Evolutionary conservation across 2,888 invertebrate genomes (phyloP).

Genomic region (Sinohyriopsis cumingii): DNA sequence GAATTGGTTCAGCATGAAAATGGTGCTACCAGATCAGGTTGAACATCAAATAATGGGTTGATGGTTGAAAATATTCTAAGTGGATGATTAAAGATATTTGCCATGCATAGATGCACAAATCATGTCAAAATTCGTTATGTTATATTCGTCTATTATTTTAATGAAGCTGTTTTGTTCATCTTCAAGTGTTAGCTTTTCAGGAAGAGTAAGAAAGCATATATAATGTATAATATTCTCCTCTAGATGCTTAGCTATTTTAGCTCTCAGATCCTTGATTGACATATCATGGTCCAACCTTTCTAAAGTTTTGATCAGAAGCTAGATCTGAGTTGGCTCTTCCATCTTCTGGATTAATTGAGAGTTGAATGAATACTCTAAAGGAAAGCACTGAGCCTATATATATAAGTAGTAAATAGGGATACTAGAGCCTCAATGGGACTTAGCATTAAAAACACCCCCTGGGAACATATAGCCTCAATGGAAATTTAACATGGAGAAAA

Average conservation of each 20-base stretch:
- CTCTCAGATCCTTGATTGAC: background rate
- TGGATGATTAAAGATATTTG: background rate
- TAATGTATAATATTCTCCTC: background rate
- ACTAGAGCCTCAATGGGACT: too few species aligned
- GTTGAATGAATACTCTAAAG: too few species aligned
- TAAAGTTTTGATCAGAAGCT: too few species aligned
- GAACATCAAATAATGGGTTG: constrained; percentile 3
- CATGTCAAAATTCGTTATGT: background rate
- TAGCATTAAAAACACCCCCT: too few species aligned
- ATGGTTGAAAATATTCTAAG: constrained; percentile 6
- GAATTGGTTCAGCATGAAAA: too few species aligned
- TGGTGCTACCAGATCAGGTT: background rate
- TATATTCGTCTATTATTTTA: background rate
- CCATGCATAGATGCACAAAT: background rate
- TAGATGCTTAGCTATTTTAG: constrained; percentile 1
- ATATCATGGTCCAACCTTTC: background rate
- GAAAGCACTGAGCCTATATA: too few species aligned
- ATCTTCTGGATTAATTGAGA: too few species aligned
- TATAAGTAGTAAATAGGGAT: too few species aligned
- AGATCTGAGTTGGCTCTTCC: too few species aligned
- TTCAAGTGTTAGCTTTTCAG: background rate
- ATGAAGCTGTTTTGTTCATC: background rate
- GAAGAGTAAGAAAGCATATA: background rate
- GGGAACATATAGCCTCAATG: too few species aligned
- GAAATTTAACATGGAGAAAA: too few species aligned